Evolutionary conservation across 2,888 invertebrate genomes (phyloP), one percentile per base, ranked within the genome.

Genomic region (Hecatera dysodea): DNA sequence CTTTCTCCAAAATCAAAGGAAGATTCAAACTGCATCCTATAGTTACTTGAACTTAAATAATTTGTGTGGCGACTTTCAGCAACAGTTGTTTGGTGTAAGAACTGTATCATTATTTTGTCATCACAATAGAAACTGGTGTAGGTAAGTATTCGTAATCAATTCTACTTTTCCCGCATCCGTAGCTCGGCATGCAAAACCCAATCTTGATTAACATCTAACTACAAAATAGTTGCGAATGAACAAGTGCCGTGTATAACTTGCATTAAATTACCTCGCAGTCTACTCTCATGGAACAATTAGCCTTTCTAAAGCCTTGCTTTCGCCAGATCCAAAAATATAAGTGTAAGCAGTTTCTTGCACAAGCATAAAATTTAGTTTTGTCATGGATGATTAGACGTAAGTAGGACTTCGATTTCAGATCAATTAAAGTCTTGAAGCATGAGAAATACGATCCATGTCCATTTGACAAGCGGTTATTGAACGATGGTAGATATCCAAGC

Each of bases 281-380:
- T 85, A 87, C 82, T 87, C 88, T 89, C 87, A 87, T 89, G 81
- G 87, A 89, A 88, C 89, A 90, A 90, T 91, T 90, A 90, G 89
- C 89, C 89, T 90, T 90, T 91, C 90, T 89, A 89, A 81, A 88
- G 84, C 86, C 85, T 89, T 86, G 88, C 89, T 91, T 91, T 91
- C 91, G 85, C 91, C 88, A 80, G 90, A 90, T 84, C 83, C 83
- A 85, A 86, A 87, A 88, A 84, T 77, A 70, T 84, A 75, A 86
- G 85, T 84, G 81, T 70, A 68, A 79, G 84, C 78, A 84, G 71
- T 84, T 81, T 83, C 66, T 83, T 87, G 82, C 80, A 81, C 81
- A 84, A 84, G 77, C 74, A 75, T 82, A 71, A 76, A 83, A 84
- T 85, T 72, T 75, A 69, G 36, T 83, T 85, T 85, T 72, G 81